phyloP scores from a whole-genome alignment of 2,113 vertebrate genomes.

The Oreochromis aureus region DNA sequence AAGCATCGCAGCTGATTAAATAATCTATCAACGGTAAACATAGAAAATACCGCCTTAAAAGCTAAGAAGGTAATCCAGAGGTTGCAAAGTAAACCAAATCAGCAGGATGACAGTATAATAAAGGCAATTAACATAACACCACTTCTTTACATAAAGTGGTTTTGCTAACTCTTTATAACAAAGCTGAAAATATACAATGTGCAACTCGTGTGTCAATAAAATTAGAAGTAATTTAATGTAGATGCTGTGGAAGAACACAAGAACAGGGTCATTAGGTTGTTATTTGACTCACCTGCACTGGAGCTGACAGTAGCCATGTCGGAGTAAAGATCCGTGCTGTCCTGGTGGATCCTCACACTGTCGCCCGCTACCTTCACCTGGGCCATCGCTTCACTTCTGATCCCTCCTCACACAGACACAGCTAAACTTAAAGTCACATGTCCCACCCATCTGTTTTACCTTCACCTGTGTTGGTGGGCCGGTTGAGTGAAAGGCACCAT shows the following conservation, averaged over 20 bases:
- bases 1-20: background rate
- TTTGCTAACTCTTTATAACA: background rate
- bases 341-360: slow-evolving; percentile 42
- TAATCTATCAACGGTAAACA: background rate
- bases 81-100: background rate
- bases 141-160: background rate
- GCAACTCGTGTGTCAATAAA: background rate
- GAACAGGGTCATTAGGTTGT: background rate
- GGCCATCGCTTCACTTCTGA: slow-evolving; percentile 44
- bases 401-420: background rate
- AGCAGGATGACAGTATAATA: background rate
- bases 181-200: background rate
- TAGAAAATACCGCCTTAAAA: background rate
- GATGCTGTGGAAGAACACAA: background rate
- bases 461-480: background rate
- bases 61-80: background rate
- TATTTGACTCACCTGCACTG: slow-evolving; percentile 65
- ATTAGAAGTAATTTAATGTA: background rate
- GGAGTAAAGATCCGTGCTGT: slow-evolving; percentile 62
- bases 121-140: background rate
- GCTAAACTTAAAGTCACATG: slow-evolving; percentile 39
- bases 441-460: slow-evolving; percentile 37
- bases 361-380: slow-evolving; percentile 52
- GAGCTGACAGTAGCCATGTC: slow-evolving; percentile 73
- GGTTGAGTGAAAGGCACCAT: background rate